phyloP scores from a whole-genome alignment of 2,113 vertebrate genomes.

The Notechis scutatus region DNA sequence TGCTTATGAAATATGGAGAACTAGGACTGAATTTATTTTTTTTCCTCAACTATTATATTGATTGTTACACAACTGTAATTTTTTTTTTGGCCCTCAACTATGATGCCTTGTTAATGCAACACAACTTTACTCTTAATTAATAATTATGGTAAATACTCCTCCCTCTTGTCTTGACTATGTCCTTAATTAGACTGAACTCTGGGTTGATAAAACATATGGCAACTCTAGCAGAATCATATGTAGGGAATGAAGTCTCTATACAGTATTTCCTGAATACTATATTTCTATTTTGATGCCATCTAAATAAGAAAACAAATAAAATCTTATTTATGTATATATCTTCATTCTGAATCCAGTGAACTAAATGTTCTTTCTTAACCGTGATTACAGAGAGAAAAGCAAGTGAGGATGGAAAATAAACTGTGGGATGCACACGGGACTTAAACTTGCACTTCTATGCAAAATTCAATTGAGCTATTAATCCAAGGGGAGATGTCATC shows the following conservation, averaged over 20 bases:
- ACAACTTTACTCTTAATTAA: slow-evolving; percentile 30
- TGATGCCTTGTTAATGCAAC: slow-evolving; percentile 34
- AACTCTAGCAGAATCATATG: neutral
- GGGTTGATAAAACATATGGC: neutral
- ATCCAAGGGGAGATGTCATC: neutral
- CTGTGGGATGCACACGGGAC: neutral
- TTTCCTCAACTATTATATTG: slow-evolving; percentile 20
- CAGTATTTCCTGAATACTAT: neutral
- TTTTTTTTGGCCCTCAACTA: slow-evolving; percentile 5
- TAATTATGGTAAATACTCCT: neutral
- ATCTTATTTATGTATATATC: neutral
- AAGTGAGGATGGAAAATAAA: neutral
- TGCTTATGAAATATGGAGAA: neutral
- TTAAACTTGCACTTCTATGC: neutral
- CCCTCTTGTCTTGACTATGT: neutral
- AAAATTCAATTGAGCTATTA: neutral
- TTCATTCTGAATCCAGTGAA: neutral
- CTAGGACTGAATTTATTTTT: slow-evolving; percentile 37
- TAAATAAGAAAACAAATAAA: neutral
- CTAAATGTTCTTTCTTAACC: neutral
- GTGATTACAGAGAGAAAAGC: neutral
- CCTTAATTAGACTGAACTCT: neutral
- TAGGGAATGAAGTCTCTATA: neutral
- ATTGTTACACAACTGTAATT: slow-evolving; percentile 29
- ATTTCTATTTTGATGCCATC: neutral